A percentile compares a stretch with the other conserved stretches of the same genome.
Evolutionary conservation across 2,113 vertebrate genomes (phyloP).

Genomic region (Lipophrys pholis): DNA sequence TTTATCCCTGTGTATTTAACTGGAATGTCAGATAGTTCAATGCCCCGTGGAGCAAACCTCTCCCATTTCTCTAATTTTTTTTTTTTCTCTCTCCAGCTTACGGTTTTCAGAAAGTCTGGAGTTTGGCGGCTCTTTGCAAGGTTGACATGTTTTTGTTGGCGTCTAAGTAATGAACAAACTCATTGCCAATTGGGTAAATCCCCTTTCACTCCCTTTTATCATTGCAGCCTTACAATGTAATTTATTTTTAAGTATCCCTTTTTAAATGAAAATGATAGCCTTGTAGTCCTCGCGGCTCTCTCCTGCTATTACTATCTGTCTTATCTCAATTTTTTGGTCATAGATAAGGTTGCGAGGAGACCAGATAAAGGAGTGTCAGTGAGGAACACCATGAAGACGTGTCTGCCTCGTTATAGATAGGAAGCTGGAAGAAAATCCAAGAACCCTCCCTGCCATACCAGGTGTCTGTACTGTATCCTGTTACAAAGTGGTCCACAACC

Average conservation of each 20-base stretch:
- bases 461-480: background rate
- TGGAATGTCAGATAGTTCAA: constrained; percentile 67
- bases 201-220: background rate
- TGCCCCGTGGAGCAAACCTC: constrained; percentile 12
- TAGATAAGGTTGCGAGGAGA: constrained; percentile 40
- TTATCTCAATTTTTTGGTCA: constrained; percentile 30
- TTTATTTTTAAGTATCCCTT: background rate
- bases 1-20: constrained; percentile 58
- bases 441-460: constrained; percentile 37
- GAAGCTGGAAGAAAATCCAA: constrained; percentile 17
- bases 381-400: constrained; percentile 48
- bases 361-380: constrained; percentile 59
- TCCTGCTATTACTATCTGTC: constrained; percentile 19
- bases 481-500: too few species aligned
- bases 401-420: constrained; percentile 43
- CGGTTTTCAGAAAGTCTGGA: constrained; percentile 23
- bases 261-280: constrained; percentile 1
- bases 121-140: background rate
- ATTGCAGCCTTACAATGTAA: too few species aligned
- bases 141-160: too few species aligned
- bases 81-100: background rate
- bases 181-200: too few species aligned
- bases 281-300: constrained; percentile 7
- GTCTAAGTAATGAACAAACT: too few species aligned
- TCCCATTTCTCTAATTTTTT: constrained; percentile 11